Percentiles rank a stretch among this genome's conserved stretches.
Conservation (phyloP, 1,140 invertebrate genomes). For the Conopomorpha cramerella region DNA sequence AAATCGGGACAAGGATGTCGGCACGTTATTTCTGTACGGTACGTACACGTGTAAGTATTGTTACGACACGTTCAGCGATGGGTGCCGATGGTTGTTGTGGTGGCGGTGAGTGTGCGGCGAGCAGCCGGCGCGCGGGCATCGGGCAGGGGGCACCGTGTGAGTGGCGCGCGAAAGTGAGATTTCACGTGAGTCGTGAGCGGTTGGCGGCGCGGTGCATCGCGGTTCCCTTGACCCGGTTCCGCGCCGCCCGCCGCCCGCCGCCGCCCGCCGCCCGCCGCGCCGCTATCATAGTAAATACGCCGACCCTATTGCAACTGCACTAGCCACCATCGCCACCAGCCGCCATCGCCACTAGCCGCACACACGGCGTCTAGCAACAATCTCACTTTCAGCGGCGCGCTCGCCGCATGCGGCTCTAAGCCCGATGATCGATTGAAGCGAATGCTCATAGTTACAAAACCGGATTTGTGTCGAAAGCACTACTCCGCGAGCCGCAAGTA, state of each 20-base stretch:
- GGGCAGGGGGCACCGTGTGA: constrained; percentile 33
- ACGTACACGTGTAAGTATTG: too few relatives aligned
- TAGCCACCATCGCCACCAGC: too few relatives aligned
- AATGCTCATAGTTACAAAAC: not conserved
- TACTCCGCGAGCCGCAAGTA: not conserved
- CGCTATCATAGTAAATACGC: too few relatives aligned
- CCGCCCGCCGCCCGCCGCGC: not conserved
- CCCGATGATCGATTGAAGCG: too few relatives aligned
- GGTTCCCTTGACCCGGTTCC: constrained; percentile 50
- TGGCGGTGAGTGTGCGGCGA: too few relatives aligned
- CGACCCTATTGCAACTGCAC: too few relatives aligned
- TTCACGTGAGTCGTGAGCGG: constrained; percentile 34
- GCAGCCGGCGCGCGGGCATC: constrained; percentile 33
- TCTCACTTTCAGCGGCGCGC: too few relatives aligned
- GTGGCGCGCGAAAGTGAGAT: constrained; percentile 51
- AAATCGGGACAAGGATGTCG: constrained; percentile 51
- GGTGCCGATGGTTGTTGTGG: too few relatives aligned
- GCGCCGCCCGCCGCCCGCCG: constrained; percentile 6
- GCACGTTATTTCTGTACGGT: constrained; percentile 26
- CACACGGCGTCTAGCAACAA: too few relatives aligned
- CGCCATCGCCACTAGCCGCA: too few relatives aligned
- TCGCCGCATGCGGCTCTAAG: too few relatives aligned
- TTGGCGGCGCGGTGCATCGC: constrained; percentile 41
- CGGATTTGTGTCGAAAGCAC: not conserved
- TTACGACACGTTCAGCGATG: too few relatives aligned